A percentile compares a stretch with the other conserved stretches of the same genome.
These are phyloP conservation scores for Amaurobius ferox DNA, from an alignment of 2,888 invertebrate species.

Conservation along the genomic window DNA sequence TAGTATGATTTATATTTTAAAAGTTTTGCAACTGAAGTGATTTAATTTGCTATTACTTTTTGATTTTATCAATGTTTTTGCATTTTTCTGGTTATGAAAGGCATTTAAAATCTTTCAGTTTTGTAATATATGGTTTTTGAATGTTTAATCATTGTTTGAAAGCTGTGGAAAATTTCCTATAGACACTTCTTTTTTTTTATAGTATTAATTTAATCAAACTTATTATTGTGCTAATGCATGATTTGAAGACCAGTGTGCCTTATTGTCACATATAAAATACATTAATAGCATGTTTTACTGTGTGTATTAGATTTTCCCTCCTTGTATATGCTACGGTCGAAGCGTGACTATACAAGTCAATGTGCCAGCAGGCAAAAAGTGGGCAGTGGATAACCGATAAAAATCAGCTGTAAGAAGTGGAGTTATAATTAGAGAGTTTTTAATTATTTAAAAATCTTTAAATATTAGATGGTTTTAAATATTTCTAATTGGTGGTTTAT, in stretches of 20 bases:
- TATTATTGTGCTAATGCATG: slow-evolving; percentile 19
- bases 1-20: neutral
- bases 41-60: neutral
- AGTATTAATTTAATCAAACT: neutral
- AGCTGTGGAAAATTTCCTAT: slow-evolving; percentile 61
- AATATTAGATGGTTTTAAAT: too few species aligned
- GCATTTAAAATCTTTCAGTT: too few species aligned
- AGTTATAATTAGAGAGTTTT: too few species aligned
- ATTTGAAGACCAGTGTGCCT: neutral
- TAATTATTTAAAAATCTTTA: too few species aligned
- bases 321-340: too few species aligned
- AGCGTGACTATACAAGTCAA: too few species aligned
- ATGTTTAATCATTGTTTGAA: slow-evolving; percentile 31
- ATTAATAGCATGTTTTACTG: neutral
- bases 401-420: too few species aligned
- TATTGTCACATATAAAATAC: neutral
- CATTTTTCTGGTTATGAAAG: too few species aligned
- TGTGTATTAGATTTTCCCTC: neutral
- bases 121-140: neutral
- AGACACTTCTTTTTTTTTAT: slow-evolving; percentile 6
- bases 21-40: neutral
- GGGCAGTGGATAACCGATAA: too few species aligned
- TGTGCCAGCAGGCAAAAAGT: too few species aligned
- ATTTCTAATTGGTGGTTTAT: too few species aligned
- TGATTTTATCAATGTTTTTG: too few species aligned